Percentiles rank a stretch among this genome's conserved stretches.
phyloP scores from a whole-genome alignment of 2,113 vertebrate species.

The Pangasianodon hypophthalmus region DNA sequence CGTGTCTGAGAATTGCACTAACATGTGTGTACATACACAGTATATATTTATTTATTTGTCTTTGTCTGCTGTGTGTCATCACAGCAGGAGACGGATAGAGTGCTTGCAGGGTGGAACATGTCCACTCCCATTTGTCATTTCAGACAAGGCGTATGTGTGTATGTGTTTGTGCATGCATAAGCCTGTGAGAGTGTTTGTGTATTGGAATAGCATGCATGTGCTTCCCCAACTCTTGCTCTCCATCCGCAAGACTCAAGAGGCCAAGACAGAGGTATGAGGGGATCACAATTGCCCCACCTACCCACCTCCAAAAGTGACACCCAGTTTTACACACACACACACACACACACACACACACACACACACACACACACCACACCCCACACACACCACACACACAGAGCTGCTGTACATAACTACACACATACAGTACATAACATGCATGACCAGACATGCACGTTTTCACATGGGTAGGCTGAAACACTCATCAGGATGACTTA shows the following conservation, averaged over 20 bases:
- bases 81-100: constrained; percentile 30
- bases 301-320: background rate
- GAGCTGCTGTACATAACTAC: background rate
- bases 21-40: background rate
- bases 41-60: constrained; percentile 24
- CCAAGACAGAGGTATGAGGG: background rate
- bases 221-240: constrained; percentile 4
- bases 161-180: constrained; percentile 12
- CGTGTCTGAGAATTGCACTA: background rate
- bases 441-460: constrained; percentile 16
- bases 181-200: constrained; percentile 8
- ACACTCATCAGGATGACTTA: constrained; percentile 8
- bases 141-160: constrained; percentile 17
- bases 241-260: constrained; percentile 2
- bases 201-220: constrained; percentile 26
- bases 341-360: constrained; percentile 29
- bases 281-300: background rate
- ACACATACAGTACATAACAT: constrained; percentile 16
- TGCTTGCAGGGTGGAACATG: constrained; percentile 37
- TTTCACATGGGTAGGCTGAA: constrained; percentile 21
- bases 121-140: constrained; percentile 55
- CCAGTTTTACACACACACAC: constrained; percentile 29
- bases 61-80: constrained; percentile 46
- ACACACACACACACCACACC: constrained; percentile 28
- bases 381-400: too few species aligned